A percentile compares a stretch with the other conserved stretches of the same genome.
These are phyloP conservation scores for Gymnoscopelus microlampas DNA, from an alignment of 2,797 vertebrate genomes.

Conservation along the genomic window DNA sequence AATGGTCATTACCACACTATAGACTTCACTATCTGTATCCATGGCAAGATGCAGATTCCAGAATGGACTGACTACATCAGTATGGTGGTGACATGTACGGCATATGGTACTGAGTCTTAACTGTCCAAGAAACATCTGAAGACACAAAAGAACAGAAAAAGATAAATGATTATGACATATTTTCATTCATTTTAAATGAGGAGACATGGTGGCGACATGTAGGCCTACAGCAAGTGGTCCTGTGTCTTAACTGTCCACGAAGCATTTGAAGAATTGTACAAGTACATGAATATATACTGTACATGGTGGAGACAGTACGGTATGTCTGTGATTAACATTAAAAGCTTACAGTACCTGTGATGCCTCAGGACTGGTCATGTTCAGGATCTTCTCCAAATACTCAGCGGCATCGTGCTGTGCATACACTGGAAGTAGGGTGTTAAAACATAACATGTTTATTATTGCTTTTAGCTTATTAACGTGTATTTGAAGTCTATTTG, in stretches of 20 bases:
- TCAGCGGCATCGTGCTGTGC: constrained; percentile 75
- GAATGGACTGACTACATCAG: constrained; percentile 24
- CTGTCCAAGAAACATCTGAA: constrained; percentile 69
- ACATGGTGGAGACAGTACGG: background rate
- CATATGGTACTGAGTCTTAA: constrained; percentile 60
- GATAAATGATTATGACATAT: too few species aligned
- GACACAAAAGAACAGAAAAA: constrained; percentile 15
- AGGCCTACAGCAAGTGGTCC: background rate
- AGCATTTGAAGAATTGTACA: background rate
- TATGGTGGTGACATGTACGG: rapidly evolving
- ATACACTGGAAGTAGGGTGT: constrained; percentile 32
- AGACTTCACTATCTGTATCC: background rate
- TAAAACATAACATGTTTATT: background rate
- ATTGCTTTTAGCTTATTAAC: background rate
- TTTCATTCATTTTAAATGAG: background rate
- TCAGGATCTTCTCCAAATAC: constrained; percentile 74
- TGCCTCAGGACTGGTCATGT: constrained; percentile 26
- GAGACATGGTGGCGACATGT: background rate
- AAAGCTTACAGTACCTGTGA: constrained; percentile 57
- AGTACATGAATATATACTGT: background rate
- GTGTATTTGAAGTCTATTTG: background rate
- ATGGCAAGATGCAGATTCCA: constrained; percentile 70
- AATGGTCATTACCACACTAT: constrained; percentile 63
- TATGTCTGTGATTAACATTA: background rate
- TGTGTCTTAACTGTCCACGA: background rate